Base-by-base conservation (phyloP, 2,797 vertebrate species). In the Enteromius afrohamiltoni region DNA sequence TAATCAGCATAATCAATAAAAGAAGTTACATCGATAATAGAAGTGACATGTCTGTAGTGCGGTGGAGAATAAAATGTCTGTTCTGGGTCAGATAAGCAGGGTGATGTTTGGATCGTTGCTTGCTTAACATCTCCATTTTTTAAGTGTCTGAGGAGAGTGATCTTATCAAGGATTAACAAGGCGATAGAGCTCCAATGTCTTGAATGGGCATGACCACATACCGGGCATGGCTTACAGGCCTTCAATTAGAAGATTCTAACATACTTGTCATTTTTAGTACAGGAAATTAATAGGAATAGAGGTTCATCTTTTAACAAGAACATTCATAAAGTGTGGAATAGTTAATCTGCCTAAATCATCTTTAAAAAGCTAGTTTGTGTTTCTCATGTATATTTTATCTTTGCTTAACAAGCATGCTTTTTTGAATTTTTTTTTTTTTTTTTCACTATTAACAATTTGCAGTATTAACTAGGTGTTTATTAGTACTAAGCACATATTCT, bases 161-260 rank as follows among this genome's bases (percentile, higher is more conserved):
- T 93, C 89, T 93, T 94, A 94, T 95, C 93, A 65, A 85, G 90
- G 92, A 95, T 95, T 94, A 94, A 92, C 93, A 91, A 90, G 90
- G 88, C 85, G 91, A 93, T 92, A 92, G 92, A 91, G 91, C 90
- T 92, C 88, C 91, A 88, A 92, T 93, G 29, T 79, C 92, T 93
- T 90, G 93, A 93, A 94, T 92, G 93, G 93, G 92, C 91, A 93
- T 90, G 92, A 91, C 87, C 91, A 89, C 86, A 89, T 84, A 86
- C 86, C 89, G 88, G 73, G 49, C 86, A 87, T 86, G 87, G 81
- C 88, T 90, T 91, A 89, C 88, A 89, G 88, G n/a, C 65, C 67
- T 87, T 88, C 69, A 86, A 64, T 65, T 86, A 70, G 47, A 87
- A 89, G 91, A 90, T 88, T 90, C 86, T 51, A 79, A 82, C 49